Base-by-base conservation (phyloP, 2,888 invertebrate species). In the Polyommatus icarus region DNA sequence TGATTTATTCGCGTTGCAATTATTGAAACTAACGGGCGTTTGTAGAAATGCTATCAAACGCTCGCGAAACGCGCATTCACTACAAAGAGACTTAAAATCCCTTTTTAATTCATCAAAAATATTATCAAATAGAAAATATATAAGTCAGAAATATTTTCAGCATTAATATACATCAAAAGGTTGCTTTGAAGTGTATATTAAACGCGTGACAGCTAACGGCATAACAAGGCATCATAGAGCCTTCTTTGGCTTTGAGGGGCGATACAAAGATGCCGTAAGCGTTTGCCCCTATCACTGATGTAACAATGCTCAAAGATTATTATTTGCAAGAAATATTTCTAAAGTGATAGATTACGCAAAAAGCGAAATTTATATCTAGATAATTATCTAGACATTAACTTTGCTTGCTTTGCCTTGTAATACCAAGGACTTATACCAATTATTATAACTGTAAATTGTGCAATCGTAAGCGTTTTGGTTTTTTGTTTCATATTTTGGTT, bases 121-220 rank as follows among this genome's bases (percentile, higher is more conserved):
- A 32, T 1, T 67, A 67, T 1, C 29, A 67, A 54, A 67, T 32
- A 29, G 6, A 29, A 67, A 67, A 32, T 67, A 29, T 24, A 0
- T 24, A 24, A 57, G 24, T 10, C 20, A 61, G 24, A 61, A 20
- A 24, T 8, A 61, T 67, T 67, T 12, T 67, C 29, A 1, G 10
- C 24, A 61, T n/a, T n/a, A 24, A 32, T 24, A 24, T 10, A 61
- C 67, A 32, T 67, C 67, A 67, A 12, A 67, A 29, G 67, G 29
- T 67, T 18, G 15, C 67, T 67, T 67, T 67, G 67, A 67, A 24
- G 61, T 67, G 61, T 15, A 67, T 67, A 67, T 67, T 67, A 67
- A 67, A 67, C 6, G 67, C 67, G 67, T 67, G 67, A 67, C 29
- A 67, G 67, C 29, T 67, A 32, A 67, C 29, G 15, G 29, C 4